Evolutionary conservation across 2,888 invertebrate genomes (phyloP), one percentile per base, ranked within the genome.

Genomic region (Acanthosepion esculentum): DNA sequence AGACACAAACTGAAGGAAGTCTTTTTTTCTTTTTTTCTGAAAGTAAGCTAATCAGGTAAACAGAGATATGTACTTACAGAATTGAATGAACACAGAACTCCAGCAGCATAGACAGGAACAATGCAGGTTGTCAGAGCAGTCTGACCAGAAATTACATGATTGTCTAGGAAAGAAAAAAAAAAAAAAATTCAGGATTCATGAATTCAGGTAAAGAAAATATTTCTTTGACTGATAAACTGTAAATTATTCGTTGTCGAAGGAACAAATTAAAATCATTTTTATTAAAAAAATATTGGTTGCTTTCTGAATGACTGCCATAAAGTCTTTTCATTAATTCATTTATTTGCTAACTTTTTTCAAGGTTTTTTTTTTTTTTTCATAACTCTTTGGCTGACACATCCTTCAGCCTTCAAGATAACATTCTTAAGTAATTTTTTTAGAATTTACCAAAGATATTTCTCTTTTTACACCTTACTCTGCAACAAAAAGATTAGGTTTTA

Each of bases 101-200:
- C 97, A 64, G 97, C 96, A 29, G 97, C 96, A 96, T 97, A 97
- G 50, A 97, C 97, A 55, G 97, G 97, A 59, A 97, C 97, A 64
- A 97, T 96, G 95, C 97, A 96, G 91, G 97, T 97, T 78, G 97
- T 97, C 55, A 97, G 96, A 64, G 97, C 96, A 12, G 97, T 96
- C 59, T 97, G 96, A 53, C 96, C 97, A 94, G 96, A 95, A 93
- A 96, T 96, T 92, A 96, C 96, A 94, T 96, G 96, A 29, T 96
- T 95, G 95, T 96, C 97, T 97, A 96, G 59, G 96, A 95, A 95
- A 64, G 10, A 33, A n/a, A 78, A 15, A 78, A 33, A n/a, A 78
- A 15, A 78, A 33, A 78, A 23, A 33, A 33, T 78, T n/a, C 15
- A 15, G 78, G 15, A 78, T 12, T 78, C n/a, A 59, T 78, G 33